Conservation (phyloP, 1,140 invertebrate species). For the Zeugodacus cucurbitae region DNA sequence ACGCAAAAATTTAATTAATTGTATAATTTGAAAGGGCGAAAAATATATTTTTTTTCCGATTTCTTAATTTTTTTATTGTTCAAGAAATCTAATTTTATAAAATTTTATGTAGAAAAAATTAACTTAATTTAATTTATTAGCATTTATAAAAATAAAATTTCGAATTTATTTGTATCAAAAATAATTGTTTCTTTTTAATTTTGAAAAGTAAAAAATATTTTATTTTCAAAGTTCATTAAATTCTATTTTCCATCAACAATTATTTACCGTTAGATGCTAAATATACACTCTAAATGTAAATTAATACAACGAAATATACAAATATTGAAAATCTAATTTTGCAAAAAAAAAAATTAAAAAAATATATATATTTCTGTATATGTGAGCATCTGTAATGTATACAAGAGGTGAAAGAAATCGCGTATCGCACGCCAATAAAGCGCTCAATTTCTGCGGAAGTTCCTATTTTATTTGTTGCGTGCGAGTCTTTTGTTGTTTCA, state of each 20-base stretch:
- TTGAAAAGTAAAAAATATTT: background rate
- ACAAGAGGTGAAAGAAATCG: background rate
- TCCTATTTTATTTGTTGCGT: background rate
- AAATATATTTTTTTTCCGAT: too few relatives aligned
- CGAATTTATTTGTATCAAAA: background rate
- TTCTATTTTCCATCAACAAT: too few relatives aligned
- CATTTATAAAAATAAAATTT: background rate
- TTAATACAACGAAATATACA: background rate
- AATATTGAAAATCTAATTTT: background rate
- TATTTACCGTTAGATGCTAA: too few relatives aligned
- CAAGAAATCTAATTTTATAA: too few relatives aligned
- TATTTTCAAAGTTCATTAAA: background rate
- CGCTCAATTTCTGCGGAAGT: background rate
- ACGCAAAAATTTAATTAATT: too few relatives aligned
- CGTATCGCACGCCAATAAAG: background rate
- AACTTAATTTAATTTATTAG: too few relatives aligned
- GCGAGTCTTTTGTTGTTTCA: background rate
- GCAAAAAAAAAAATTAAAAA: background rate
- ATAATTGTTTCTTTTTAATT: background rate
- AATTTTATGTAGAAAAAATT: background rate
- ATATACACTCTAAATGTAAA: too few relatives aligned
- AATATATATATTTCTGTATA: too few relatives aligned
- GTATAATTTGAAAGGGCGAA: too few relatives aligned
- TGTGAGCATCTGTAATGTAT: too few relatives aligned
- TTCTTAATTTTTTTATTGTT: too few relatives aligned